These are phyloP conservation scores for Campoplex nolae DNA, from an alignment of 2,888 invertebrate species.

Conservation along the genomic window DNA sequence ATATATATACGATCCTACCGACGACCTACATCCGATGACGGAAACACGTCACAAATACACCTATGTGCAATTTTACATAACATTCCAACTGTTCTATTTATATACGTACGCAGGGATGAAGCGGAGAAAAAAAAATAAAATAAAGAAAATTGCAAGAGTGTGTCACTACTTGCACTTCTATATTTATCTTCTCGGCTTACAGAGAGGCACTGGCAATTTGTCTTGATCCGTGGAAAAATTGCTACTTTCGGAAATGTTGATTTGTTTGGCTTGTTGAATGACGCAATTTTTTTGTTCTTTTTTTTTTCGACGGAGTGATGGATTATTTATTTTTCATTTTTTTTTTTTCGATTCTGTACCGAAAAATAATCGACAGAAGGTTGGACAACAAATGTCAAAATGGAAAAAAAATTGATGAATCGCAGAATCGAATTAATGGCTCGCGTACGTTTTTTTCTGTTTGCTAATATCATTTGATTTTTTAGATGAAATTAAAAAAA, in stretches of 20 bases:
- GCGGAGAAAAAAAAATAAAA: too few species aligned
- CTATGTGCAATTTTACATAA: neutral
- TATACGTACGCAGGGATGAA: neutral
- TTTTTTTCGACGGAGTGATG: neutral
- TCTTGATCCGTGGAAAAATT: neutral
- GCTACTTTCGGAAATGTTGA: neutral
- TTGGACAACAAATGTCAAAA: neutral
- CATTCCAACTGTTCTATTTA: neutral
- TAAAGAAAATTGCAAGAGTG: neutral
- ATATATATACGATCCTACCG: neutral
- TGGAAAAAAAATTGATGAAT: neutral
- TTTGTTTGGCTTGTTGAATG: neutral
- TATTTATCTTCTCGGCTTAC: neutral
- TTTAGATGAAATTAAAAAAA: neutral
- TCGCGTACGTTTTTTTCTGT: neutral
- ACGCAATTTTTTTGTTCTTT: neutral
- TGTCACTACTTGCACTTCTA: neutral
- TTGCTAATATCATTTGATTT: neutral
- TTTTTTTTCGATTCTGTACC: neutral
- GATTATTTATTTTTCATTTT: neutral
- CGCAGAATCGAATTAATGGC: neutral
- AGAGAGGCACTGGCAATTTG: neutral
- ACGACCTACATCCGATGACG: conserved; percentile 49
- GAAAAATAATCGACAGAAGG: neutral
- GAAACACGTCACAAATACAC: neutral